Conservation (phyloP, 2,113 vertebrate species). For the Amphiprion ocellaris region DNA sequence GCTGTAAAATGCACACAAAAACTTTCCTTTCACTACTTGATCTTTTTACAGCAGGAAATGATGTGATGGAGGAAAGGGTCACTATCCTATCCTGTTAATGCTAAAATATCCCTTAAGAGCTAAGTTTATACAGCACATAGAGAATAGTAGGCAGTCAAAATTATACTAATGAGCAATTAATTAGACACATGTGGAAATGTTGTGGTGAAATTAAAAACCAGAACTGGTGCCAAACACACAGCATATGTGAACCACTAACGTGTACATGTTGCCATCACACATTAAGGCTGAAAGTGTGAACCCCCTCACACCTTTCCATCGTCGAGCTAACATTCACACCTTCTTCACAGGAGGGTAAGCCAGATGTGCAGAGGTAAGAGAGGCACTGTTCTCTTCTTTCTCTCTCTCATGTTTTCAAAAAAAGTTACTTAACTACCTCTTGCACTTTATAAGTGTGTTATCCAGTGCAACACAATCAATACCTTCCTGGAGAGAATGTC, state of each 20-base stretch:
- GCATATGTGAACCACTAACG: no score
- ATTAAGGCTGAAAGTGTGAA: neutral
- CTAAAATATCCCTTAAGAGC: neutral
- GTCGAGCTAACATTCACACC: no score
- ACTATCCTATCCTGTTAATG: neutral
- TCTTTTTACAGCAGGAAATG: neutral
- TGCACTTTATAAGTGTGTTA: neutral
- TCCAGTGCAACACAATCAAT: neutral
- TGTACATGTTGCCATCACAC: neutral
- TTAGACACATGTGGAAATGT: neutral
- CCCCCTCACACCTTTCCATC: no score
- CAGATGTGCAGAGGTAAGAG: neutral
- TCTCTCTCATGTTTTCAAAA: neutral
- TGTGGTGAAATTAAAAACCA: neutral
- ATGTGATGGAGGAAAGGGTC: neutral
- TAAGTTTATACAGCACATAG: no score
- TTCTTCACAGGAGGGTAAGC: neutral
- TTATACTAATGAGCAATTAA: neutral
- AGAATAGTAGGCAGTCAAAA: neutral
- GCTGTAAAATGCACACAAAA: constrained; percentile 40
- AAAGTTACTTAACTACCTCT: neutral
- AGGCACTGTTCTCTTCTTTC: neutral
- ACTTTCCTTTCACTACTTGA: constrained; percentile 12
- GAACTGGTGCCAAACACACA: no score
- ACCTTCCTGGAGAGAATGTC: neutral